Percentiles rank a stretch among this genome's conserved stretches.
Evolutionary conservation across 2,113 vertebrate genomes (phyloP).

Genomic region (Todiramphus saurophagus): DNA sequence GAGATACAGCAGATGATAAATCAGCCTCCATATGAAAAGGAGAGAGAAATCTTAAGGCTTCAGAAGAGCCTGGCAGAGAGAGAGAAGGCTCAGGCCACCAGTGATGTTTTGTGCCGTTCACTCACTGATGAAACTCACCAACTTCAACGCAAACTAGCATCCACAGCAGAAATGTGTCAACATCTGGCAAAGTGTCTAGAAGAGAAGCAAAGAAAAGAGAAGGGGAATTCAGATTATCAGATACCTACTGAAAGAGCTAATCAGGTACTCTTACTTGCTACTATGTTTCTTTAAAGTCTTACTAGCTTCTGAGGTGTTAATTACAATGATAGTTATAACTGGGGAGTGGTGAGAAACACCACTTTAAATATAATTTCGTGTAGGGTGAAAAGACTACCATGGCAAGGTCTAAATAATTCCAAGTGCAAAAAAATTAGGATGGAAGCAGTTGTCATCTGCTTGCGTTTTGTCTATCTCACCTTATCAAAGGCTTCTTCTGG

Average conservation of each 20-base stretch:
- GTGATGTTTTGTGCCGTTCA: slow-evolving; percentile 83
- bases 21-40: slow-evolving; percentile 78
- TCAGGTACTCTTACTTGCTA: slow-evolving; percentile 73
- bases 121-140: slow-evolving; percentile 84
- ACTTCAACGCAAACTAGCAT: slow-evolving; percentile 81
- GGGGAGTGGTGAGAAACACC: neutral
- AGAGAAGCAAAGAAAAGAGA: slow-evolving; percentile 63
- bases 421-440: neutral
- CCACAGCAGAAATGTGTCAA: slow-evolving; percentile 90
- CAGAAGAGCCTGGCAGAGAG: slow-evolving; percentile 75
- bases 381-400: neutral
- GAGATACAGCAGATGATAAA: slow-evolving; percentile 73
- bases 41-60: slow-evolving; percentile 80
- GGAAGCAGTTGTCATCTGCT: neutral
- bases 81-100: slow-evolving; percentile 80
- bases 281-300: neutral
- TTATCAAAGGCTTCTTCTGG: neutral
- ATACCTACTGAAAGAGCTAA: slow-evolving; percentile 7
- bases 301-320: neutral
- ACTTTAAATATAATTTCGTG: neutral
- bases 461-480: neutral
- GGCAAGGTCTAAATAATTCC: neutral
- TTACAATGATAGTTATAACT: neutral
- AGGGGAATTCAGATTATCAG: neutral
- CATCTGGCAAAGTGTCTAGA: slow-evolving; percentile 84